Percentiles rank a stretch among this genome's conserved stretches.
Conservation (phyloP, 2,113 vertebrate species). For the Merops nubicus region DNA sequence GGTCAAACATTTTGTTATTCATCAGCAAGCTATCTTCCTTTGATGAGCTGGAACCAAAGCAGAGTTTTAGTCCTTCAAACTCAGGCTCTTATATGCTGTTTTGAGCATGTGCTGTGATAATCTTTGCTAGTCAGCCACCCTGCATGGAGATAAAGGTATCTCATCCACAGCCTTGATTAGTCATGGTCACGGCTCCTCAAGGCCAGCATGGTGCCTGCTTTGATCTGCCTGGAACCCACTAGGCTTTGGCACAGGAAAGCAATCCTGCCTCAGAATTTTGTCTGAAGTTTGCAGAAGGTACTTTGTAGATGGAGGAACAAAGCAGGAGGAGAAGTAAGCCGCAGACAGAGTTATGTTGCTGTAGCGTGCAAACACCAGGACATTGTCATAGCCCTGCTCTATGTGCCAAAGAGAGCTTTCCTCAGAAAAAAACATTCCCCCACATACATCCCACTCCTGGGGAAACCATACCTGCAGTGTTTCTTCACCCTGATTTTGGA, state of each 20-base stretch:
- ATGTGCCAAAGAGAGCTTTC: not conserved
- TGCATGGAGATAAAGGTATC: not conserved
- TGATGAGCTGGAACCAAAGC: not conserved
- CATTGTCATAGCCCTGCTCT: not conserved
- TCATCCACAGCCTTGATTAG: not conserved
- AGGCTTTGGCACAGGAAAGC: slow-evolving; percentile 17
- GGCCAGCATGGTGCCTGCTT: not conserved
- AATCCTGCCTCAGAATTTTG: not conserved
- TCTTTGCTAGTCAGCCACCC: not conserved
- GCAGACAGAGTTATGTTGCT: not conserved
- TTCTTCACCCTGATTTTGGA: not conserved
- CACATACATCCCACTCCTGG: not conserved
- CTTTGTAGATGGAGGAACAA: not conserved
- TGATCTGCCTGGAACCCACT: slow-evolving; percentile 19
- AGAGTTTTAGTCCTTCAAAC: not conserved
- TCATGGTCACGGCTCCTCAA: not conserved
- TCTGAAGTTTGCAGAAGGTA: slow-evolving; percentile 1
- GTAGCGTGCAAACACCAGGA: not conserved
- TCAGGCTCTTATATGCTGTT: not conserved
- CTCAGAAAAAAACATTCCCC: not conserved
- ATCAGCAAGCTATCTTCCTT: not conserved
- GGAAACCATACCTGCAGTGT: not conserved
- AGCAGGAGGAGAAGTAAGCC: not conserved
- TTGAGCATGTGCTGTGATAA: not conserved
- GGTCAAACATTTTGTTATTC: not conserved